Evolutionary conservation across 2,797 vertebrate genomes (phyloP).

Genomic region (Lerista edwardsae): DNA sequence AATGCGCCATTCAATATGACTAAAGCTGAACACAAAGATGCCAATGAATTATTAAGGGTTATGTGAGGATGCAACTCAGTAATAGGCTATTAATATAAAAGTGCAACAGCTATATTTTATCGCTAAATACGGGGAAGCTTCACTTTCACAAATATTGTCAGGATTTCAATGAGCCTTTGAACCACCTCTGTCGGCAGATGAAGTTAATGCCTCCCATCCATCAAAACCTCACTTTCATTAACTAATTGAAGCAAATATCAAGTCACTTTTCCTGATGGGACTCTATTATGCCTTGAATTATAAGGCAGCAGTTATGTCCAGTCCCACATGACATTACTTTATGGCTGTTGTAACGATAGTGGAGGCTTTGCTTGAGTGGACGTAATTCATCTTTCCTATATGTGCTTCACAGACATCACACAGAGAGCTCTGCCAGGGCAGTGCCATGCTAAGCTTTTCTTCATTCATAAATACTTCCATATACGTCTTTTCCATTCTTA

Average conservation of each 20-base stretch:
- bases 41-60: constrained; percentile 60
- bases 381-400: neutral
- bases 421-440: neutral
- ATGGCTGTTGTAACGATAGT: neutral
- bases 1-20: constrained; percentile 45
- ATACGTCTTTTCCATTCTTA: constrained; percentile 19
- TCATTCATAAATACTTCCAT: neutral
- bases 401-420: neutral
- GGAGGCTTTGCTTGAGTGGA: constrained; percentile 6
- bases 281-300: constrained; percentile 17
- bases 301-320: constrained; percentile 8
- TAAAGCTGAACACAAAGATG: constrained; percentile 57
- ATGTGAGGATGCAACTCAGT: constrained; percentile 54
- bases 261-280: neutral
- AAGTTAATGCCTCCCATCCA: constrained; percentile 46
- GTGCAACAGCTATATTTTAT: constrained; percentile 63
- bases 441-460: constrained; percentile 11
- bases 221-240: constrained; percentile 62
- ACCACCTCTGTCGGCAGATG: constrained; percentile 53
- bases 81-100: constrained; percentile 71
- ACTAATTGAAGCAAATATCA: constrained; percentile 47
- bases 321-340: constrained; percentile 13
- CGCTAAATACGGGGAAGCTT: constrained; percentile 56
- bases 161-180: constrained; percentile 48
- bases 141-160: constrained; percentile 50